phyloP scores from a whole-genome alignment of 1,140 invertebrate genomes.

The Xylocopa sonorina region DNA sequence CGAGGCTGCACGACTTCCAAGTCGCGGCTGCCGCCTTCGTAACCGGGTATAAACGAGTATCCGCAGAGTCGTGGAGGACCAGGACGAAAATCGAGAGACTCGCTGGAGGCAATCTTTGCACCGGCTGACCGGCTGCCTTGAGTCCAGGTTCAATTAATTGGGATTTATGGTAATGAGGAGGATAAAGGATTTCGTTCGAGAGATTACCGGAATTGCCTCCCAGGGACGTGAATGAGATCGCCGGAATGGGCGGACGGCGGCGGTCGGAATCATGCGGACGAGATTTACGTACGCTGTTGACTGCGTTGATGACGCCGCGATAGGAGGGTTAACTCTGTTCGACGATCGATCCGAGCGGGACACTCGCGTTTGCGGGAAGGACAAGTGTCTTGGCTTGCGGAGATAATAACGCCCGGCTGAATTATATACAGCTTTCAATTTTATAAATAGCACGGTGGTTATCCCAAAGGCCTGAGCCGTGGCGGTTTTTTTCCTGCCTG shows the following conservation, averaged over 20 bases:
- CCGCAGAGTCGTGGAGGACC: conserved; percentile 48
- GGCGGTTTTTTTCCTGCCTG: neutral
- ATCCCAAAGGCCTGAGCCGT: neutral
- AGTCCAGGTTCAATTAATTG: conserved; percentile 33
- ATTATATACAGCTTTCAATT: neutral
- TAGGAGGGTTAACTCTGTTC: too few relatives aligned
- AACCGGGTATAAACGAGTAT: too few relatives aligned
- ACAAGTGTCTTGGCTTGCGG: too few relatives aligned
- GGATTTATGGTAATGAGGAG: conserved; percentile 37
- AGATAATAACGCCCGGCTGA: neutral
- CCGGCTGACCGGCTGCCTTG: neutral
- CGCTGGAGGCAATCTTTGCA: neutral
- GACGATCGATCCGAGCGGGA: too few relatives aligned
- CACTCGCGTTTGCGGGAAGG: too few relatives aligned
- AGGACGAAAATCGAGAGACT: neutral
- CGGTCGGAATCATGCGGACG: neutral
- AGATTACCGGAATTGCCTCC: conserved; percentile 27
- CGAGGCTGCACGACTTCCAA: neutral
- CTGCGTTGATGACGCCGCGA: neutral
- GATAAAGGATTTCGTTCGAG: conserved; percentile 33
- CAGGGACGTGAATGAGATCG: conserved; percentile 17
- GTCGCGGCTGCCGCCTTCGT: neutral
- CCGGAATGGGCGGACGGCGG: neutral
- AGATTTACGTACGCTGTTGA: conserved; percentile 3
- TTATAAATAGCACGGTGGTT: neutral